A percentile compares a stretch with the other conserved stretches of the same genome.
phyloP scores from a whole-genome alignment of 2,113 vertebrate genomes.

The Podarcis muralis region DNA sequence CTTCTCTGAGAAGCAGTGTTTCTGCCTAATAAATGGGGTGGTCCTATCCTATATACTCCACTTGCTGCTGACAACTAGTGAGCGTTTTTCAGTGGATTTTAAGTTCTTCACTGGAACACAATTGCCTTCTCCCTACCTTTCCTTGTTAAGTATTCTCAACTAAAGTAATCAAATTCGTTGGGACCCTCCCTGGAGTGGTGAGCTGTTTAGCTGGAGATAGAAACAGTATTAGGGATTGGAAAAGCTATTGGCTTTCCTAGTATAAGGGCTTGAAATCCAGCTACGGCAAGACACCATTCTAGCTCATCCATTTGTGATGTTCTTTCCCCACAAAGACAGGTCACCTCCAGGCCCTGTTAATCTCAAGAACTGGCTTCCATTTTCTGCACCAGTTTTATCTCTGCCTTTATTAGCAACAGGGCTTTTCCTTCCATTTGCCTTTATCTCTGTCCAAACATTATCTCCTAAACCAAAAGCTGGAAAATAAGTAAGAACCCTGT shows the following conservation, averaged over 20 bases:
- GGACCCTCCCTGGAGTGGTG: not conserved
- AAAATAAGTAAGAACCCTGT: not conserved
- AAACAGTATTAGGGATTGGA: slow-evolving; percentile 23
- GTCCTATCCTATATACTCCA: rapidly evolving
- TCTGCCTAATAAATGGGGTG: not conserved
- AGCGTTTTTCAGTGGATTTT: slow-evolving; percentile 19
- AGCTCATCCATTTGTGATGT: slow-evolving; percentile 37
- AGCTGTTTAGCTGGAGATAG: slow-evolving; percentile 4
- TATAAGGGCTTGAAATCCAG: slow-evolving; percentile 27
- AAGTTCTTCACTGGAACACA: not conserved
- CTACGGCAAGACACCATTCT: slow-evolving; percentile 20
- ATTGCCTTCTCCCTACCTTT: slow-evolving; percentile 1
- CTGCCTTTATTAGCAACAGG: slow-evolving; percentile 40
- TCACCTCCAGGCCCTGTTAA: slow-evolving; percentile 26
- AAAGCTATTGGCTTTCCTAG: slow-evolving; percentile 22
- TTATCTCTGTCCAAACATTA: slow-evolving; percentile 52
- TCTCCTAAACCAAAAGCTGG: slow-evolving; percentile 5
- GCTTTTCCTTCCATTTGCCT: slow-evolving; percentile 60
- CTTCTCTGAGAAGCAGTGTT: not conserved
- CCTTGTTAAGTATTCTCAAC: not conserved
- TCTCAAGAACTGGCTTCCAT: slow-evolving; percentile 31
- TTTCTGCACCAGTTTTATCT: slow-evolving; percentile 37
- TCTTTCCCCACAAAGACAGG: slow-evolving; percentile 2
- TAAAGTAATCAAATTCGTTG: not conserved
- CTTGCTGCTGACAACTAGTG: not conserved